Evolutionary conservation across 2,113 vertebrate species (phyloP).

Genomic region (Dromiciops gliroides): DNA sequence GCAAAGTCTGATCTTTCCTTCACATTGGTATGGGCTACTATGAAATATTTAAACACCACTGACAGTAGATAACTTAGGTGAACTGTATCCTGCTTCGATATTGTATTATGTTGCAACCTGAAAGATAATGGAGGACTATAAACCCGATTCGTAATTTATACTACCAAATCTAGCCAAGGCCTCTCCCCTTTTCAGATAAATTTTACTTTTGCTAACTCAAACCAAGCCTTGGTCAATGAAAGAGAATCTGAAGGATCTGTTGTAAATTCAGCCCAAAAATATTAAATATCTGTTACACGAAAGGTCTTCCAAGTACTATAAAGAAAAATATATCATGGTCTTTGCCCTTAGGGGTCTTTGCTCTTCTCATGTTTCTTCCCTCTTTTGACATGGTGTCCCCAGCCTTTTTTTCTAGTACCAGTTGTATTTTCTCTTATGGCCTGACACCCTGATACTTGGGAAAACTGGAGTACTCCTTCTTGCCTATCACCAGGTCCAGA

Average conservation of each 20-base stretch:
- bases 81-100: constrained; percentile 47
- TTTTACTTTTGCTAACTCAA: background rate
- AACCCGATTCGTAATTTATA: background rate
- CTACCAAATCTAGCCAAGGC: background rate
- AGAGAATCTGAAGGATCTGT: background rate
- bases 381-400: background rate
- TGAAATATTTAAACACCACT: constrained; percentile 67
- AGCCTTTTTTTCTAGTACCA: background rate
- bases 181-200: background rate
- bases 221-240: background rate
- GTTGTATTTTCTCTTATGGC: background rate
- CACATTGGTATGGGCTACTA: constrained; percentile 53
- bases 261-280: background rate
- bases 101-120: constrained; percentile 58
- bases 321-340: background rate
- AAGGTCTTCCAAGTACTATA: background rate
- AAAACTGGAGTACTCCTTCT: background rate
- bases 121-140: background rate
- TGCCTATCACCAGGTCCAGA: background rate
- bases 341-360: background rate
- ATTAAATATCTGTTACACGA: background rate
- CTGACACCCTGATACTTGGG: background rate
- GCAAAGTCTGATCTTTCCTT: constrained; percentile 56
- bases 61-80: constrained; percentile 63
- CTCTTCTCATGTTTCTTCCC: background rate